Evolutionary conservation across 1,140 invertebrate species (phyloP).

Genomic region (Lepidostoma basale): DNA sequence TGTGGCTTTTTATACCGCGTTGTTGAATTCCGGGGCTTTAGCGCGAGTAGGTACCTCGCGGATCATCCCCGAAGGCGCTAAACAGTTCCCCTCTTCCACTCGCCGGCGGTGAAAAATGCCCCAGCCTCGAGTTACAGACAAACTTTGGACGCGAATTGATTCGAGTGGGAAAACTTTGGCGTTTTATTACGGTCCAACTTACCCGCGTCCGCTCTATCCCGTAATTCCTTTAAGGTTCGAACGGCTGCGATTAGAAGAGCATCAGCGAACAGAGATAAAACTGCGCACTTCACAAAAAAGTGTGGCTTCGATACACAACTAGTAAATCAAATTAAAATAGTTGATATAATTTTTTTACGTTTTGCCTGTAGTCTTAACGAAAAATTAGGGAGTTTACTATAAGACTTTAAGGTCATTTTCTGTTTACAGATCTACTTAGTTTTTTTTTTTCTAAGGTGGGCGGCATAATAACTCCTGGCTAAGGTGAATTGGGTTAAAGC

Average conservation of each 20-base stretch:
- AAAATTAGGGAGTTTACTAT: too few relatives aligned
- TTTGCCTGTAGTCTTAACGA: too few relatives aligned
- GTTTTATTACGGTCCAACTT: conserved; percentile 41
- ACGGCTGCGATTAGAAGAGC: neutral
- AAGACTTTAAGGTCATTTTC: conserved; percentile 9
- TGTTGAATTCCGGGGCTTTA: neutral
- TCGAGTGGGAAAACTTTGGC: conserved; percentile 43
- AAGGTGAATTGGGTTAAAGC: conserved; percentile 13
- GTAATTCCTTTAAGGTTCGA: conserved; percentile 15
- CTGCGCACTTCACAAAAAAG: neutral
- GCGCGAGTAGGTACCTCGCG: neutral
- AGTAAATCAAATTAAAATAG: too few relatives aligned
- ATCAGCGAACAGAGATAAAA: neutral
- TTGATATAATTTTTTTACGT: too few relatives aligned
- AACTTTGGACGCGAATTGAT: conserved; percentile 45
- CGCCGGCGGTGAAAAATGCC: conserved; percentile 30
- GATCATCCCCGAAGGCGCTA: conserved; percentile 23
- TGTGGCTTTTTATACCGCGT: neutral
- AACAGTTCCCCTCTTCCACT: conserved; percentile 19
- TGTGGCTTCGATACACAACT: too few relatives aligned
- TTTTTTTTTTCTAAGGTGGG: conserved; percentile 18
- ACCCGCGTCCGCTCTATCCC: conserved; percentile 22
- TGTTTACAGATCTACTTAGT: conserved; percentile 36
- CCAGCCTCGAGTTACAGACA: conserved; percentile 16
- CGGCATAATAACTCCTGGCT: conserved; percentile 34